Evolutionary conservation across 1,140 invertebrate species (phyloP), one percentile per base, ranked within the genome.

Genomic region (Zaprionus lachaisei): DNA sequence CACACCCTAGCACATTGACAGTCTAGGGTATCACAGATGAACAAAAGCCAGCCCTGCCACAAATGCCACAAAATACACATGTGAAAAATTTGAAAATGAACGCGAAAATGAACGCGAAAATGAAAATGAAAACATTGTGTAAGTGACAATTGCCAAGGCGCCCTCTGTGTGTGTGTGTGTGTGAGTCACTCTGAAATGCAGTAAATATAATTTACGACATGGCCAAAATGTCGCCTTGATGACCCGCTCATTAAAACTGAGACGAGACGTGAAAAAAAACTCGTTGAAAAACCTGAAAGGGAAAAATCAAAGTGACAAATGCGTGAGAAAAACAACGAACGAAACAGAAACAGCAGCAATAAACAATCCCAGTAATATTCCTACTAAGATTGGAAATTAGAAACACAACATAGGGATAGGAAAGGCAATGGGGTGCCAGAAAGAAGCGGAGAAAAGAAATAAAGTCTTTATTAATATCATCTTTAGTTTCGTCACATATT

Each of bases 191-290:
- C 11, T 84, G 79, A 79, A 81, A 72, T 81, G 83, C 69, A 71
- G 77, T 65, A 83, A 76, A 83, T 81, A 87, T 83, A 83, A 89
- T 81, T 89, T 81, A 87, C 80, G 73, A 71, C 55, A 69, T 86
- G 70, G 64, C 77, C 80, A 83, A 47, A 81, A 73, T 82, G 83
- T 86, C 66, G 66, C 63, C 65, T 79, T 81, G 83, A 86, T 86
- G 83, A 87, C 81, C 80, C 83, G 65, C 80, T 87, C 83, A 83
- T 87, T 87, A 87, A 80, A 72, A 57, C 60, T 37, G 44, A 72
- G 57, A 60, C 73, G 20, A 51, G 20, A 51, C 17, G 9, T 51
- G 11, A 51, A 49, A 14, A 71, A 64, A 63, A 58, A 76, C 31
- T 14, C 44, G 17, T 7, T 20, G 37, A 24, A 62, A 38, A 66